These are phyloP conservation scores for Crypturellus tataupa DNA, from an alignment of 2,797 vertebrate species.

Conservation along the genomic window DNA sequence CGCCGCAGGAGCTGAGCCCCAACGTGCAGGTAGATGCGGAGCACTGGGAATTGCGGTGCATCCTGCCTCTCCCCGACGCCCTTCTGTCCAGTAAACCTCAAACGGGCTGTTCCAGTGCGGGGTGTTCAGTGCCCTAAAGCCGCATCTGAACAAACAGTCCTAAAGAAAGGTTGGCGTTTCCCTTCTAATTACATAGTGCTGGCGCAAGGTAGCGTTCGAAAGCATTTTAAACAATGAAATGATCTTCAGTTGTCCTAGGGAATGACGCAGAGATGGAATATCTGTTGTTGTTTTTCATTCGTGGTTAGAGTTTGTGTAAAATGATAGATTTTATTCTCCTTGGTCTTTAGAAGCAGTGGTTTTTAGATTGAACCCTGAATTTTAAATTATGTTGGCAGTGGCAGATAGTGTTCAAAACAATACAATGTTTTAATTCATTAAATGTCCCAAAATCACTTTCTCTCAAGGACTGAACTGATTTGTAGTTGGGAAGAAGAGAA, in stretches of 20 bases:
- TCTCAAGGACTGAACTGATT: neutral
- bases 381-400: neutral
- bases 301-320: neutral
- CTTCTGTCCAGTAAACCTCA: neutral
- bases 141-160: neutral
- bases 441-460: neutral
- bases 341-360: neutral
- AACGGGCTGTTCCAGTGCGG: neutral
- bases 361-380: neutral
- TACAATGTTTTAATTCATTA: neutral
- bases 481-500: neutral
- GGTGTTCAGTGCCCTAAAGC: neutral
- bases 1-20: accelerated
- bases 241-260: neutral
- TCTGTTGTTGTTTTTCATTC: neutral
- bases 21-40: neutral
- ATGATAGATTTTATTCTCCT: neutral
- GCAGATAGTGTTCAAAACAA: neutral
- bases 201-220: neutral
- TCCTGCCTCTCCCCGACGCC: neutral
- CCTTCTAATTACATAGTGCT: neutral
- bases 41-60: neutral
- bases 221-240: neutral
- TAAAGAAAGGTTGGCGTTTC: neutral
- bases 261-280: neutral